Base-by-base conservation (phyloP, 2,113 vertebrate species). In the Octodon degus region DNA sequence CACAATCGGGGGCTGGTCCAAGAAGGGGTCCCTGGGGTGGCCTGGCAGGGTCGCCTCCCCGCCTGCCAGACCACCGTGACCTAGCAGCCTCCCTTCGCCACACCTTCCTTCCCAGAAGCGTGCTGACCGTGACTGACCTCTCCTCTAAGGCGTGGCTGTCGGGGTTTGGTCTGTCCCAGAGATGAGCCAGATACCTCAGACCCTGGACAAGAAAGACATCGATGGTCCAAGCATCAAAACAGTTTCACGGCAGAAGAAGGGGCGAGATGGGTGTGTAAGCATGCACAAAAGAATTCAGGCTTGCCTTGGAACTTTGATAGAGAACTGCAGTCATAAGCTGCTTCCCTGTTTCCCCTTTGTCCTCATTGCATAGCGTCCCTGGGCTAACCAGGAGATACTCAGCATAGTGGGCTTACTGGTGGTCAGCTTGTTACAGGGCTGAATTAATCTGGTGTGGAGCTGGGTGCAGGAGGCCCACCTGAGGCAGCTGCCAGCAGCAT, bases 121-220 rank as follows among this genome's bases (percentile, higher is more conserved):
- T 24, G 62, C 62, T 63, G 67, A 19, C 68, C 16, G 0, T 13
- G 68, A 68, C 14, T 6, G 67, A 20, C 65, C 22, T 68, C 8
- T 25, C 62, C 62, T 34, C 32, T 11, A 32, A 70, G 34, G 68
- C 8, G 68, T n/a, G 34, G 68, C 32, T 7, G 16, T 70, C 6
- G 16, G 34, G 34, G 34, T n/a, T 70, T 14, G 16, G 4, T 20
- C 34, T 8, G 32, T 68, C 32, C 32, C 68, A 70, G 34, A 5
- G 16, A 7, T 7, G 34, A 70, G 68, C 34, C 68, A 70, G 68
- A 70, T 63, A 25, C 1, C 22, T 63, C 24, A 63, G 24, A 25
- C 2, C 14, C 24, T 34, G 34, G 0, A 0, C 27, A 27, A 50
- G 47, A n/a, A n/a, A 13, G 40, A 63, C 19, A 0, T 1, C 19